Evolutionary conservation across 2,797 vertebrate genomes (phyloP).

Genomic region (Lemur catta): DNA sequence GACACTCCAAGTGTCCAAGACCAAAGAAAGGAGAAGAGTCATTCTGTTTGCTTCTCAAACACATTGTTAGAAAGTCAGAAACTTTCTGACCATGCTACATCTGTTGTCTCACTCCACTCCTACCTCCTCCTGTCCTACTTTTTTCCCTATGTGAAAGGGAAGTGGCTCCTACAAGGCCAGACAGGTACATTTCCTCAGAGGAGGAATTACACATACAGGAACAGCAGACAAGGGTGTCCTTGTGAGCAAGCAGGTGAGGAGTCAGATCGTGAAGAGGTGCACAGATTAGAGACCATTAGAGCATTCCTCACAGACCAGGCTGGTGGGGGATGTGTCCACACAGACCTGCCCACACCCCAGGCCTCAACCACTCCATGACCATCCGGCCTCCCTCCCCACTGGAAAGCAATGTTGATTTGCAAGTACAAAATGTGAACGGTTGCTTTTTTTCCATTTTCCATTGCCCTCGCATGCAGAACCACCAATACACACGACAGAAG

Average conservation of each 20-base stretch:
- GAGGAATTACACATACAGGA: not conserved
- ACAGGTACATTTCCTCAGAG: not conserved
- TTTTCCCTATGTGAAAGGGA: not conserved
- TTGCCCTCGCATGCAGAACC: not conserved
- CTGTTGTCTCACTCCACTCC: not conserved
- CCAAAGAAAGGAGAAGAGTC: not conserved
- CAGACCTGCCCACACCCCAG: not conserved
- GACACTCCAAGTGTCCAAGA: not conserved
- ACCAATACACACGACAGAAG: not conserved
- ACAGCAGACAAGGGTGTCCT: not conserved
- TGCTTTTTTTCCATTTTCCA: not conserved
- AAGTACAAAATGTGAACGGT: not conserved
- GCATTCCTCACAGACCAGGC: not conserved
- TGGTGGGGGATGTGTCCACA: accelerated
- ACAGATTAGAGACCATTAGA: not conserved
- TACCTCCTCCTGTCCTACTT: not conserved
- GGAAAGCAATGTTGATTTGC: not conserved
- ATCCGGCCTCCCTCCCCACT: not conserved
- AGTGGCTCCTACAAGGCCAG: not conserved
- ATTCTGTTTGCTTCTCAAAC: constrained; percentile 2
- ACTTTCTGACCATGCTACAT: not conserved
- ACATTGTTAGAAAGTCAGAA: constrained; percentile 49
- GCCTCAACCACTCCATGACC: not conserved
- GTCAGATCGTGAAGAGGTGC: accelerated
- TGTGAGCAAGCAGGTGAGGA: not conserved